Conservation (phyloP, 2,888 invertebrate genomes). For the Leptopterna dolabrata region DNA sequence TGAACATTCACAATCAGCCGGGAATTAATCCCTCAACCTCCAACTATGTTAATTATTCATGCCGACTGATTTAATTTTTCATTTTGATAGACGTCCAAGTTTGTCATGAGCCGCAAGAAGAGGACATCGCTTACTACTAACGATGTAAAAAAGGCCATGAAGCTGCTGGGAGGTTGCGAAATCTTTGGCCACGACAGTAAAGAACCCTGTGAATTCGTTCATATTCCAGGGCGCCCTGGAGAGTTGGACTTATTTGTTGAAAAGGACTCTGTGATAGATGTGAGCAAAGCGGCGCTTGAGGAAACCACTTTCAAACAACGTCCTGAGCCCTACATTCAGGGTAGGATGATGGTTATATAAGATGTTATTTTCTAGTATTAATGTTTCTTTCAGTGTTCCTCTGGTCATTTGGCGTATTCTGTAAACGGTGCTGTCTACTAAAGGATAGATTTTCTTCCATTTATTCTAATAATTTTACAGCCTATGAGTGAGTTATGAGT, state of each 20-base stretch:
- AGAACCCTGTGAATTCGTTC: constrained; percentile 56
- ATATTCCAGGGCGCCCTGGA: constrained; percentile 35
- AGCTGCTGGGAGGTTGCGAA: constrained; percentile 56
- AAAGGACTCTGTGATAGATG: constrained; percentile 58
- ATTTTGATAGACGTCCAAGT: constrained; percentile 55
- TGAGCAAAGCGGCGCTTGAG: constrained; percentile 53
- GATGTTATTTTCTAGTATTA: too few species aligned
- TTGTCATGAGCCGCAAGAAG: constrained; percentile 59
- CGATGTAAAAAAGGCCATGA: constrained; percentile 61
- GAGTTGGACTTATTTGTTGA: constrained; percentile 59
- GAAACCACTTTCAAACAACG: constrained; percentile 45
- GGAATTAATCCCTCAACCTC: too few species aligned
- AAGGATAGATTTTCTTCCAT: too few species aligned
- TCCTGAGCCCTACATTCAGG: constrained; percentile 57
- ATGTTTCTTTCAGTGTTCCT: too few species aligned
- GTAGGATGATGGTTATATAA: not conserved
- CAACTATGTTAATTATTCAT: too few species aligned
- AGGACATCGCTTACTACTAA: constrained; percentile 58
- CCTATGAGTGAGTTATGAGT: too few species aligned
- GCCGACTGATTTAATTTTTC: too few species aligned
- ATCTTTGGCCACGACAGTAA: constrained; percentile 59
- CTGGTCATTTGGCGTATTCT: too few species aligned
- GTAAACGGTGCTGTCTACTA: too few species aligned
- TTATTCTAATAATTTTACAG: too few species aligned
- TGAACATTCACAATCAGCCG: too few species aligned